Percentiles rank a stretch among this genome's conserved stretches.
These are phyloP conservation scores for Cyprinodon diabolis DNA, from an alignment of 2,797 vertebrate species.

Conservation along the genomic window DNA sequence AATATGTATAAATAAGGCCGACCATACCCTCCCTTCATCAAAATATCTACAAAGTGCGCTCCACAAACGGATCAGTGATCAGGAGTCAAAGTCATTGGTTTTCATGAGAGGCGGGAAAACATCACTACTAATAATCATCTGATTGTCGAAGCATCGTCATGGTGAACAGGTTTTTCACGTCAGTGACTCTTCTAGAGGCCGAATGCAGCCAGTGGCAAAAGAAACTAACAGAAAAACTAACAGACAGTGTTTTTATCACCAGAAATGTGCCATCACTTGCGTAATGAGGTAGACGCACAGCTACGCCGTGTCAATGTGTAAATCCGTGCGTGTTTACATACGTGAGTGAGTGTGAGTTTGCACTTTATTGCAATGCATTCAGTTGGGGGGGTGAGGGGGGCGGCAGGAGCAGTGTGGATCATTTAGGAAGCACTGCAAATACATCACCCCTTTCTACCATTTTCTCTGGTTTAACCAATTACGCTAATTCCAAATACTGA, in stretches of 20 bases:
- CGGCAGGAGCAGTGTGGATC: conserved; percentile 14
- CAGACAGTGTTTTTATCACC: conserved; percentile 46
- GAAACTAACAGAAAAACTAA: conserved; percentile 32
- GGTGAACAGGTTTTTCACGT: conserved; percentile 77
- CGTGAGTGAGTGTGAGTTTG: conserved; percentile 50
- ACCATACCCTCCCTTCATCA: conserved; percentile 63
- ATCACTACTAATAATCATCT: conserved; percentile 69
- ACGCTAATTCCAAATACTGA: conserved; percentile 55
- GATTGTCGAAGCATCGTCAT: conserved; percentile 92
- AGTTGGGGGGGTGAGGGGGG: conserved; percentile 26
- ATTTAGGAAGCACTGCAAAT: conserved; percentile 51
- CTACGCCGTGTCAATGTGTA: conserved; percentile 67
- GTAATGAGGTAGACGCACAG: conserved; percentile 91
- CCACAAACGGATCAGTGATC: conserved; percentile 68
- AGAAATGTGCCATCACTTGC: conserved; percentile 78
- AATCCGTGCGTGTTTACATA: conserved; percentile 52
- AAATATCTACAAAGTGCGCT: conserved; percentile 86
- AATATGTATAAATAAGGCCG: conserved; percentile 75
- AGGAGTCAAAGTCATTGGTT: conserved; percentile 28
- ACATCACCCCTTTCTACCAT: conserved; percentile 20
- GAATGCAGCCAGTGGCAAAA: conserved; percentile 64
- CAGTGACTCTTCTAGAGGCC: conserved; percentile 62
- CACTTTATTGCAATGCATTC: conserved; percentile 82
- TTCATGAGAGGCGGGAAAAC: conserved; percentile 41
- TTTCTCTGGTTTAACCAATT: conserved; percentile 68